A percentile compares a stretch with the other conserved stretches of the same genome.
Evolutionary conservation across 2,888 invertebrate genomes (phyloP).

Genomic region (Scaptomyza tumidula): DNA sequence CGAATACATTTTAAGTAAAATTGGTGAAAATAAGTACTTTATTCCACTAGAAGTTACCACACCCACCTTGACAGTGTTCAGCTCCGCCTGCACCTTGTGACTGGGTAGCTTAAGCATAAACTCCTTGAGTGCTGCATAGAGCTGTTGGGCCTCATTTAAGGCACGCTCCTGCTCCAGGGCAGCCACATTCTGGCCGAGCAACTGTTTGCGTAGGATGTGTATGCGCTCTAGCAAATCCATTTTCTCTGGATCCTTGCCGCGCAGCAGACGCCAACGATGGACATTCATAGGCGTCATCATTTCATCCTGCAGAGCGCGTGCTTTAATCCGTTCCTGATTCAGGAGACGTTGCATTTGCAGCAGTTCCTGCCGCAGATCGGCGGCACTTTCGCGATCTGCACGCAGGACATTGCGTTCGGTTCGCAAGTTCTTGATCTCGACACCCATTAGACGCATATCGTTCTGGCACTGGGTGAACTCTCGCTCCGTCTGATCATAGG

Average conservation of each 20-base stretch:
- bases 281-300: slow-evolving; percentile 96
- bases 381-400: slow-evolving; percentile 91
- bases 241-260: slow-evolving; percentile 94
- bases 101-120: slow-evolving; percentile 83
- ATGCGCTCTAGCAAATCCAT: slow-evolving; percentile 93
- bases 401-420: slow-evolving; percentile 90
- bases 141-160: slow-evolving; percentile 80
- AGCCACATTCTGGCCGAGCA: slow-evolving; percentile 81
- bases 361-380: slow-evolving; percentile 91
- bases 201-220: slow-evolving; percentile 87
- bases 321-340: slow-evolving; percentile 92
- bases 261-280: slow-evolving; percentile 94
- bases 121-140: slow-evolving; percentile 82
- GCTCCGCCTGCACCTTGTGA: slow-evolving; percentile 81
- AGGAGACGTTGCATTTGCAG: slow-evolving; percentile 90
- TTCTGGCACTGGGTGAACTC: slow-evolving; percentile 91
- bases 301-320: slow-evolving; percentile 94
- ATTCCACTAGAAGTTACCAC: neutral
- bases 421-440: slow-evolving; percentile 92
- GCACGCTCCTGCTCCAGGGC: slow-evolving; percentile 81
- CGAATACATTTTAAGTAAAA: too few relatives aligned
- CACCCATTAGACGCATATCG: slow-evolving; percentile 92
- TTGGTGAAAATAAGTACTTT: too few relatives aligned
- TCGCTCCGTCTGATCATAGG: slow-evolving; percentile 89
- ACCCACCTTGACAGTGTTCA: slow-evolving; percentile 82